Evolutionary conservation across 2,113 vertebrate species (phyloP).

Genomic region (Calyptommatus sinebrachiatus): DNA sequence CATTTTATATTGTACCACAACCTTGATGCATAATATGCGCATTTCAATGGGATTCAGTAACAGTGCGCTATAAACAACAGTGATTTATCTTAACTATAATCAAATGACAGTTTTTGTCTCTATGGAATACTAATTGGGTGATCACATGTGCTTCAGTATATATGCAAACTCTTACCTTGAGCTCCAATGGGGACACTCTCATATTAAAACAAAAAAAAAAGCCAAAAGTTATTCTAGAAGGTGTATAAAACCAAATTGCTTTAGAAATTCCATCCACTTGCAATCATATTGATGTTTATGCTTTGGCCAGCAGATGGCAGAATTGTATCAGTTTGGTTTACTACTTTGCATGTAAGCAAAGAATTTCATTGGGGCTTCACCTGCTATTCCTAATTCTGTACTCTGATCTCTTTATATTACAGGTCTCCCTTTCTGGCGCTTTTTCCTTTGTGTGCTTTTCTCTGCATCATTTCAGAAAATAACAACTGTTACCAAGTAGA

Average conservation of each 20-base stretch:
- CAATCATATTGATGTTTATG: neutral
- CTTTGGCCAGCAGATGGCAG: slow-evolving; percentile 48
- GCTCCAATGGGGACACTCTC: too few species aligned
- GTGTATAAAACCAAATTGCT: too few species aligned
- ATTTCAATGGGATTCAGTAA: too few species aligned
- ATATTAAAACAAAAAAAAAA: too few species aligned
- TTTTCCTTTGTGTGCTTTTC: too few species aligned
- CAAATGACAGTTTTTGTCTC: neutral
- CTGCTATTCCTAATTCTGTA: neutral
- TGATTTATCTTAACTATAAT: neutral
- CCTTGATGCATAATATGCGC: too few species aligned
- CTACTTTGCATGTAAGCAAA: neutral
- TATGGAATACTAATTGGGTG: neutral
- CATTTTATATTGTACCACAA: too few species aligned
- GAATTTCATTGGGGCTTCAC: neutral
- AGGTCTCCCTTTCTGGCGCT: neutral
- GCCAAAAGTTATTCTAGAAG: too few species aligned
- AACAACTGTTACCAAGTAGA: neutral
- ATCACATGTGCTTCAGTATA: neutral
- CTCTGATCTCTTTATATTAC: neutral
- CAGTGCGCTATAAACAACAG: neutral
- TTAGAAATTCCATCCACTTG: neutral
- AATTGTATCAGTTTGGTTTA: slow-evolving; percentile 6
- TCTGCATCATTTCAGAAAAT: neutral
- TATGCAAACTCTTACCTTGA: too few species aligned